Base-by-base conservation (phyloP, 2,888 invertebrate genomes). In the Drosophila pegasa region DNA sequence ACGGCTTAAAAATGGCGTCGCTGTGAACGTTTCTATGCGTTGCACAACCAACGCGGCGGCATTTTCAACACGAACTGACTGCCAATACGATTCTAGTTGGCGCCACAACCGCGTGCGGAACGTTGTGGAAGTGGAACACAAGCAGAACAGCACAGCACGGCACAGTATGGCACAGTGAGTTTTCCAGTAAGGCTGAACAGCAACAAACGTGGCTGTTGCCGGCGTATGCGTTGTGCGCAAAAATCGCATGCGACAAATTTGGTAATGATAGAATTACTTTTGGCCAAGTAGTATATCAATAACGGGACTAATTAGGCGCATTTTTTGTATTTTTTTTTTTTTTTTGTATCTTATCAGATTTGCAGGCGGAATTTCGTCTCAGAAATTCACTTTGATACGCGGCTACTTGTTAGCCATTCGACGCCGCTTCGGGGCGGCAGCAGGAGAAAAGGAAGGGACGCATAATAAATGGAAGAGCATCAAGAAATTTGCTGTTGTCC, bases 21-120 rank as follows among this genome's bases (percentile, higher is more conserved):
- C 58, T 60, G 65, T 51, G 54, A 71, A 51, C 59, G 54, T 56
- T 70, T 48, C 25, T 37, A 72, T 78, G 75, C 75, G 75, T 57
- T 54, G 70, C 80, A 71, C 86, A 78, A 88, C 84, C 84, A 88
- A 77, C 81, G 68, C 85, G 81, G 68, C 68, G 76, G 87, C 88
- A 79, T 81, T 72, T 84, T 84, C 79, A 84, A 88, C 83, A 86
- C 76, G 69, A 87, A 85, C 88, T 88, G 74, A 68, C 56, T 65
- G 67, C 45, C 58, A 67, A 55, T 54, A 55, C 52, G 55, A 22
- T 60, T 58, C 74, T 43, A 38, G 45, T 33, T 55, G 75, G 38
- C 56, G 63, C 56, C 57, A 50, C 20, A 65, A 41, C 50, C 63
- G 27, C 48, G 43, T 16, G 54, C 45, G 79, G 54, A 70, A 78